Base-by-base conservation (phyloP, 2,113 vertebrate genomes). In the Piaya cayana region DNA sequence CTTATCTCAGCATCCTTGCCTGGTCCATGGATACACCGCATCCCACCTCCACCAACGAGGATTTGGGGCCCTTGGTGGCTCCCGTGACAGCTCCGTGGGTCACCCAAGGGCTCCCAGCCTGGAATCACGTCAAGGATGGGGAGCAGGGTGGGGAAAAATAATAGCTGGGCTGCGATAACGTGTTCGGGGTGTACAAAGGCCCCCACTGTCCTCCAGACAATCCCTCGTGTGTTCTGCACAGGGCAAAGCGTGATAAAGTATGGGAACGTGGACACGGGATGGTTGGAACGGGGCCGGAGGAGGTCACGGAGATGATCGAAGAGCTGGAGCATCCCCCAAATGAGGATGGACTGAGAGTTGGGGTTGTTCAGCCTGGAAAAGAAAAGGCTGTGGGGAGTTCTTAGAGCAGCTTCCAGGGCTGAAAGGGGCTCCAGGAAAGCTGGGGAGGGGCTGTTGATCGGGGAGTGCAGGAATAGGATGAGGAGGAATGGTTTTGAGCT, bases 1-100 rank as follows among this genome's bases (percentile, higher is more conserved):
- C 52, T 52, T 3, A 0, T 12, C 19, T 49, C 23, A 19, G n/a
- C 52, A 52, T 45, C 67, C 25, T 79, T 0, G 0, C 52, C 23
- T 50, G 25, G 3, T 11, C 32, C 62, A 16, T 32, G 47, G 52
- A 43, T 2, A 15, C 6, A 8, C 36, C 55, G 39, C 30, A 4
- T 11, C 27, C 53, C 62, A 14, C 7, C 77, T 15, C 74, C 45
- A 20, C 36, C 30, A n/a, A 2, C 22, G 2, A 39, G 18, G 12
- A 21, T 53, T 21, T 37, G 14, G 29, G 37, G 25, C 15, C 36
- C 27, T 37, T 2, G 10, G 15, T 56, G 68, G 26, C 37, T 77
- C 43, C 68, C 0, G 2, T 42, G 71, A 30, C 68, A 25, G 32
- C 39, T 52, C 64, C 30, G 5, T 0, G 15, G 18, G 50, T 60